Evolutionary conservation across 2,797 vertebrate species (phyloP).

Genomic region (Oreochromis grahami): DNA sequence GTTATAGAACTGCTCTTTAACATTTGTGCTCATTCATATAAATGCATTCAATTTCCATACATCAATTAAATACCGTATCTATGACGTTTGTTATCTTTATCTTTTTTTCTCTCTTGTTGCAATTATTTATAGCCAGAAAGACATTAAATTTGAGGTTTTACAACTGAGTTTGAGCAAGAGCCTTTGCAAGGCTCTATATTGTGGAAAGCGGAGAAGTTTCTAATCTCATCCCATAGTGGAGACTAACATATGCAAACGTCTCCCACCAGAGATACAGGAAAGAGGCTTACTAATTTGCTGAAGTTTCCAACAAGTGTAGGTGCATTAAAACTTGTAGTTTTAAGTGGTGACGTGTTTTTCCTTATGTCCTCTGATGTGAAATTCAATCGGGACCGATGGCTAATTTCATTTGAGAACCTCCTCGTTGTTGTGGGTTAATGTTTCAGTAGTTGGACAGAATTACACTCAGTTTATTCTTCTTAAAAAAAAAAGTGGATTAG

Average conservation of each 20-base stretch:
- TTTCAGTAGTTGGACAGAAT: conserved; percentile 11
- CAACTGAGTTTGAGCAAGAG: neutral
- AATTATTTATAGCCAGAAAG: neutral
- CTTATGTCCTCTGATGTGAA: conserved; percentile 16
- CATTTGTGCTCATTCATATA: too few relatives aligned
- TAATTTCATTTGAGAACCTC: neutral
- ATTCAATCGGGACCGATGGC: conserved; percentile 18
- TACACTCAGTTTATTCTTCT: neutral
- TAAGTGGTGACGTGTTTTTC: neutral
- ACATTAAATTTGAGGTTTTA: neutral
- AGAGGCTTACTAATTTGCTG: neutral
- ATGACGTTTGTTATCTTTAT: neutral
- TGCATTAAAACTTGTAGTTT: fast-evolving
- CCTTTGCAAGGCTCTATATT: neutral
- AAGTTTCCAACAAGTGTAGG: neutral
- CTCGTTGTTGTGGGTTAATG: neutral
- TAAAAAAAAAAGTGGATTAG: neutral
- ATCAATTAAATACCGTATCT: neutral
- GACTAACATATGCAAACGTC: neutral
- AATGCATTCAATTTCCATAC: neutral
- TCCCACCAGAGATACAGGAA: neutral
- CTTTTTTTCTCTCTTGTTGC: neutral
- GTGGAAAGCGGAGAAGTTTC: fast-evolving
- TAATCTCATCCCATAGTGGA: neutral
- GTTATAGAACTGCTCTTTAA: neutral